These are phyloP conservation scores for Nothobranchius kuhntae DNA, from an alignment of 2,113 vertebrate species.

Conservation along the genomic window DNA sequence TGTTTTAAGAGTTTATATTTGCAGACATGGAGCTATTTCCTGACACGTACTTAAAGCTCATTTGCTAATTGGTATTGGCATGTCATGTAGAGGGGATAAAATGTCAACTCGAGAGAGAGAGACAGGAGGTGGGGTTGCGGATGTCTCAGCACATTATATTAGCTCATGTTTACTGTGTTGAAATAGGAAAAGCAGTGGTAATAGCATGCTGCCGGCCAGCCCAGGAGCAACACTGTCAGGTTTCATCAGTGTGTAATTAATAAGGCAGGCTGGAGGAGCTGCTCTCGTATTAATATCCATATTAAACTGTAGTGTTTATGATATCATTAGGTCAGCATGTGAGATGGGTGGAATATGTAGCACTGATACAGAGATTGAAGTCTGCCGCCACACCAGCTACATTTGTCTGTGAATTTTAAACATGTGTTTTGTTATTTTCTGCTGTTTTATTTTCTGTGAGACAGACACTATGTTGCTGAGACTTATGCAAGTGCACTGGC, in stretches of 20 bases:
- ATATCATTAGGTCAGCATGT: constrained; percentile 70
- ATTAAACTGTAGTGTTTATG: constrained; percentile 61
- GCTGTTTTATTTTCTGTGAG: constrained; percentile 15
- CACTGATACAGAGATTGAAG: constrained; percentile 55
- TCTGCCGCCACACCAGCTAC: constrained; percentile 51
- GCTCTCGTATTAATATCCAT: constrained; percentile 51
- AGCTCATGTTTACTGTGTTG: constrained; percentile 53
- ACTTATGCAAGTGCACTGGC: too few species aligned
- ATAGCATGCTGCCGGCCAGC: constrained; percentile 47
- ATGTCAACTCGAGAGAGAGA: constrained; percentile 29
- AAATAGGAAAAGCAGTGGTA: constrained; percentile 59
- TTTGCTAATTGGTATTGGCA: constrained; percentile 30
- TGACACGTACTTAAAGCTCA: constrained; percentile 14
- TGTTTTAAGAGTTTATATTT: constrained; percentile 15
- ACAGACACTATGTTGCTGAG: neutral
- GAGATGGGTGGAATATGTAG: constrained; percentile 62
- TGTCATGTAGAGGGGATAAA: constrained; percentile 42
- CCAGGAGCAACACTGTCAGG: constrained; percentile 48
- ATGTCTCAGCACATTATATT: constrained; percentile 38
- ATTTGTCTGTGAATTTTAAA: constrained; percentile 58
- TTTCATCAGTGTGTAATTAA: constrained; percentile 70
- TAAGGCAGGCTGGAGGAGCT: constrained; percentile 54
- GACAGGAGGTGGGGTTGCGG: constrained; percentile 11
- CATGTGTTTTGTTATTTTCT: constrained; percentile 18
- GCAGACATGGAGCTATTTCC: constrained; percentile 9